Evolutionary conservation across 2,113 vertebrate species (phyloP).

Genomic region (Artemisiospiza belli): DNA sequence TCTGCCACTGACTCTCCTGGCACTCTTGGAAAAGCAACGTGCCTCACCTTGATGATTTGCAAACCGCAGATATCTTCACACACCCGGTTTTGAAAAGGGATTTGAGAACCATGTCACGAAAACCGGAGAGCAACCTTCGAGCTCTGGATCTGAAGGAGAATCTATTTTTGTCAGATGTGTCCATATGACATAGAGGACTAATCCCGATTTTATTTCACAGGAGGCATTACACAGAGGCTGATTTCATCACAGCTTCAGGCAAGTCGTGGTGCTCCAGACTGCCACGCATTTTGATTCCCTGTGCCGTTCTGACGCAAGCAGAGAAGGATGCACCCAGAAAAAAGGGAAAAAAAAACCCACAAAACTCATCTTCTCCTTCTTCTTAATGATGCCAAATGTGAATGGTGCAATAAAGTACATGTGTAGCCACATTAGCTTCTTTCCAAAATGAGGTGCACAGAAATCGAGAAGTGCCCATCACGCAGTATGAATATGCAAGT

Average conservation of each 20-base stretch:
- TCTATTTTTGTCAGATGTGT: background rate
- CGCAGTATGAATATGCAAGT: slow-evolving; percentile 68
- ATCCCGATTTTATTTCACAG: background rate
- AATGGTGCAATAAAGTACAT: slow-evolving; percentile 41
- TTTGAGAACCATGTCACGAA: background rate
- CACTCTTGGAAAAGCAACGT: background rate
- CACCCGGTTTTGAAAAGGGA: background rate
- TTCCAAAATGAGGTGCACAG: slow-evolving; percentile 54
- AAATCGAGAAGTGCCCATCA: slow-evolving; percentile 54
- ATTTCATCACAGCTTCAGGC: background rate
- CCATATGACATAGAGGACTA: background rate
- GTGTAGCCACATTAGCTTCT: slow-evolving; percentile 36
- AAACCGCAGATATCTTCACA: background rate
- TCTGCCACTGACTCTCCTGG: background rate
- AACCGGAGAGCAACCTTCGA: background rate
- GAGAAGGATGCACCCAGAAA: background rate
- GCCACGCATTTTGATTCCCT: background rate
- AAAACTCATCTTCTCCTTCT: background rate
- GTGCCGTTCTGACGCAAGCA: background rate
- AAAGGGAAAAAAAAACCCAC: fast-evolving
- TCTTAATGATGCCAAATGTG: slow-evolving; percentile 39
- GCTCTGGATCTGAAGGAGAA: background rate
- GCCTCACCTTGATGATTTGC: background rate
- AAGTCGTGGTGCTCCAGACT: background rate
- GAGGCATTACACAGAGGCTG: background rate